Evolutionary conservation across 2,113 vertebrate genomes (phyloP), one percentile per base, ranked within the genome.

Genomic region (Tragelaphus imberbis): DNA sequence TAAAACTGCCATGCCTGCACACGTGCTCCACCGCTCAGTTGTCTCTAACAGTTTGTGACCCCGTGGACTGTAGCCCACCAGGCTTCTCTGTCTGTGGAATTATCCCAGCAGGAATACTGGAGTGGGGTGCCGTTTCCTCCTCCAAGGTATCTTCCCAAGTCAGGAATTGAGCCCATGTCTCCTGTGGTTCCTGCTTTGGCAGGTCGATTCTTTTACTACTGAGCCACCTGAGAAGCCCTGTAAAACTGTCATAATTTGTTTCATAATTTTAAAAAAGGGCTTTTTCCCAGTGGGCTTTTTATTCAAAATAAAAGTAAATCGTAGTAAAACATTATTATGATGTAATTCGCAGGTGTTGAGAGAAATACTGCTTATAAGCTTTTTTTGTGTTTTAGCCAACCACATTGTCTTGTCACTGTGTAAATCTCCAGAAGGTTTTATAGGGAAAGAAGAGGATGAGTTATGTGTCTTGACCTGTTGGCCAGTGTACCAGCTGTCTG

Each of bases 381-480:
- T 86, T 12, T 8, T 11, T 79, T 49, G 15, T 15, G 11, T 56
- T 44, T 44, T 40, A 5, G 27, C 61, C 19, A 61, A 8, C 56
- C 4, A 0, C 14, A 1, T 28, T n/a, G 68, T 27, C 65, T 63
- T 11, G 4, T 55, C 19, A 17, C 55, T 58, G 0, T 28, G 1
- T 75, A 47, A 47, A 28, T 25, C 55, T 30, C 36, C 17, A 68
- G 79, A 68, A 40, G 2, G 33, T 55, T 79, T 77, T 30, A 16
- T 30, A 6, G n/a, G 68, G 27, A 44, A 12, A 44, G 47, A 47
- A 53, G 71, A 65, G 63, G 77, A 21, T 55, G 75, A 28, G 28
- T 25, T 16, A 2, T 11, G 30, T 16, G 2, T 11, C 25, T 28
- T 13, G 90, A 9, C 10, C 77, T 9, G 14, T 14, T 36, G 55